Conservation (phyloP, 2,888 invertebrate genomes). For the Dolichopus griseipennis region DNA sequence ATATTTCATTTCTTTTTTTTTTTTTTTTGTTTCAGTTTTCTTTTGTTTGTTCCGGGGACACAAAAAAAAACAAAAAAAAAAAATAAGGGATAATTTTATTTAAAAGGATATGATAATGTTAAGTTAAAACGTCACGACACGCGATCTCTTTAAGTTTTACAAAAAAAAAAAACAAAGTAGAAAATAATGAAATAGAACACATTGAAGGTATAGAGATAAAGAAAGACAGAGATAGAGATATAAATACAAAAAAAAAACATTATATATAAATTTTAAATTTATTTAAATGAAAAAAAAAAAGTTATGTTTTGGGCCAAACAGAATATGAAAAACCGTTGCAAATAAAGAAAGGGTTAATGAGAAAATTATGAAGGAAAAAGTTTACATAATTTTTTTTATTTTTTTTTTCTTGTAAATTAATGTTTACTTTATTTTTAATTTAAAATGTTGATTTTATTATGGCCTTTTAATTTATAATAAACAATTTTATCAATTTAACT, state of each 20-base stretch:
- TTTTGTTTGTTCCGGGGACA: not conserved
- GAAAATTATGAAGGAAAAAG: not conserved
- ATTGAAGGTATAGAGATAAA: too few species aligned
- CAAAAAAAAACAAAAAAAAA: not conserved
- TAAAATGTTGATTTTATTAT: too few species aligned
- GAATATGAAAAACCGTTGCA: too few species aligned
- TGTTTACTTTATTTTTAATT: too few species aligned
- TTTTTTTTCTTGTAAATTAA: too few species aligned
- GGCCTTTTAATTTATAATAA: too few species aligned
- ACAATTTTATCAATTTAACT: too few species aligned
- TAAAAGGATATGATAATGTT: conserved; percentile 4
- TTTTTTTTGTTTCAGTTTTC: not conserved
- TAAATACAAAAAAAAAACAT: too few species aligned
- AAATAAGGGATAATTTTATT: not conserved
- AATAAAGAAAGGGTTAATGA: not conserved
- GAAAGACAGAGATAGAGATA: too few species aligned
- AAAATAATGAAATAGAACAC: not conserved
- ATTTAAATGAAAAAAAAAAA: not conserved
- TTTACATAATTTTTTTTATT: too few species aligned
- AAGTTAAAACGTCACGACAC: conserved; percentile 6
- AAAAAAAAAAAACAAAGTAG: not conserved
- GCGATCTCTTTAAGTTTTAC: not conserved
- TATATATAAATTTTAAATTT: not conserved
- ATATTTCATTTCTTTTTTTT: not conserved
- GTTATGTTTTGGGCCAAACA: not conserved